Percentiles rank a stretch among this genome's conserved stretches.
Conservation (phyloP, 2,797 vertebrate species). For the Cyclura pinguis region DNA sequence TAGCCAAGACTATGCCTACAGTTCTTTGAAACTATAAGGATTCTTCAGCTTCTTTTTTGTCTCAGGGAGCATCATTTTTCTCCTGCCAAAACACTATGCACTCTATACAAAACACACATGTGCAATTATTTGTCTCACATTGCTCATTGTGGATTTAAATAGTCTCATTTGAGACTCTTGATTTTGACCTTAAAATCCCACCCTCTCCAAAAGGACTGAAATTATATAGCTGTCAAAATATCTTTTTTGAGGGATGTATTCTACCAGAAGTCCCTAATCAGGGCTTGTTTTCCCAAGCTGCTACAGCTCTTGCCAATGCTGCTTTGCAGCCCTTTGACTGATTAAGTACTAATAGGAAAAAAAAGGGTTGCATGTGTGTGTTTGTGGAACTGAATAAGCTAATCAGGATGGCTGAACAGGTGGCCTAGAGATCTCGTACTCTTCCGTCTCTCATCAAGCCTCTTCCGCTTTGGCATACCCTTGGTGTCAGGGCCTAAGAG, state of each 20-base stretch:
- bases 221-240: conserved; percentile 62
- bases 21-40: conserved; percentile 29
- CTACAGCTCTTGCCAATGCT: conserved; percentile 68
- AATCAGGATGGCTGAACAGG: conserved; percentile 77
- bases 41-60: conserved; percentile 22
- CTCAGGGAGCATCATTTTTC: conserved; percentile 29
- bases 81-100: conserved; percentile 27
- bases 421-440: conserved; percentile 71
- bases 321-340: conserved; percentile 77
- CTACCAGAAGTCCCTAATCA: conserved; percentile 77
- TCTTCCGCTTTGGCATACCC: conserved; percentile 21
- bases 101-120: conserved; percentile 42
- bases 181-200: conserved; percentile 72
- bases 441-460: conserved; percentile 69
- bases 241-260: conserved; percentile 64
- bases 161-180: conserved; percentile 70
- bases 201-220: conserved; percentile 73
- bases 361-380: conserved; percentile 47
- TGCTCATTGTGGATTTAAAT: conserved; percentile 73
- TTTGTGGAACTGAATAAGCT: conserved; percentile 75
- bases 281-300: conserved; percentile 70
- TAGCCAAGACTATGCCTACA: background rate
- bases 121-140: conserved; percentile 68
- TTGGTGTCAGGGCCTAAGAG: conserved; percentile 2
- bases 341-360: conserved; percentile 77